phyloP scores from a whole-genome alignment of 2,113 vertebrate genomes.

The Cathartes aura region DNA sequence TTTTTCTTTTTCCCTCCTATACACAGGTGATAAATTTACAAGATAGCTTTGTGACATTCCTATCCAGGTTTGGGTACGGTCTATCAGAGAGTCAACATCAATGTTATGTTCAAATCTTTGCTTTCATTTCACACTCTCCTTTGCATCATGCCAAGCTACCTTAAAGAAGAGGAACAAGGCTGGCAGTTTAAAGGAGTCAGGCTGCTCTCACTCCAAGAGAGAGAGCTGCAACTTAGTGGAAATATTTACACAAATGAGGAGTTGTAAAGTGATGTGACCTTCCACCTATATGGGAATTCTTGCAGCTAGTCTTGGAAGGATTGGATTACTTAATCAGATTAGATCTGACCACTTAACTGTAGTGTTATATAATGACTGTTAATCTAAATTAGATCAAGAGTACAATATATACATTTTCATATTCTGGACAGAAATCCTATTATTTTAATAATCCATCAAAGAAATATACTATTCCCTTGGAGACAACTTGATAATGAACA shows the following conservation, averaged over 20 bases:
- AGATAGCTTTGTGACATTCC: background rate
- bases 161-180: background rate
- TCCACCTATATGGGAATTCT: background rate
- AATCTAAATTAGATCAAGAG: background rate
- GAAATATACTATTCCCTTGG: background rate
- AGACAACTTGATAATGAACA: background rate
- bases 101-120: background rate
- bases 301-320: background rate
- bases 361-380: background rate
- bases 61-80: background rate
- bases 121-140: background rate
- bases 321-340: background rate
- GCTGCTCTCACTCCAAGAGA: background rate
- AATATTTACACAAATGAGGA: background rate
- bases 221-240: background rate
- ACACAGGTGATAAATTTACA: background rate
- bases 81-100: background rate
- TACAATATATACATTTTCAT: background rate
- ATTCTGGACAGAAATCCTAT: background rate
- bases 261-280: background rate
- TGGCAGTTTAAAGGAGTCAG: background rate
- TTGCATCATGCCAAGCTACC: background rate
- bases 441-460: background rate
- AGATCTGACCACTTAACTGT: background rate
- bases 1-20: background rate